Evolutionary conservation across 2,797 vertebrate genomes (phyloP), one percentile per base, ranked within the genome.

Genomic region (Leptoclinus maculatus): DNA sequence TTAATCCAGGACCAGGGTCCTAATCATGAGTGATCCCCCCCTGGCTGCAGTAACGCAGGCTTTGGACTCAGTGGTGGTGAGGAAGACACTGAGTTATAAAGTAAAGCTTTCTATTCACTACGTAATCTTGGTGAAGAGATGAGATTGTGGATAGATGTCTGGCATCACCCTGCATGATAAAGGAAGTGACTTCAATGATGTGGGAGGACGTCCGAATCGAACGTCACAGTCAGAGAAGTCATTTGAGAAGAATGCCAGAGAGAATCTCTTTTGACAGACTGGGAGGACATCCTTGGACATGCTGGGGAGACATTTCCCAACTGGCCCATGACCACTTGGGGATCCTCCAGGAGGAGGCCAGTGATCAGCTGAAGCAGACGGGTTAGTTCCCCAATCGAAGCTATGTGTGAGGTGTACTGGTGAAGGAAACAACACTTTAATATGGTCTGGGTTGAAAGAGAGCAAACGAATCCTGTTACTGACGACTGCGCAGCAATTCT

Each of bases 371-470:
- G 39, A 4, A 53, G 49, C 45, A 29, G 45, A 63, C 27, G 2
- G 1, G 3, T 56, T 17, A 1, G 25, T 17, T 60, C 66, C 13
- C 54, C 32, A n/a, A 10, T 5, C 4, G 2, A 43, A 60, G 8
- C 7, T 21, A 4, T 41, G 23, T 76, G 38, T 49, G 34, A 78
- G n/a, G n/a, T 54, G 2, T 5, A 14, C 47, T 2, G 3, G 4
- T 62, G 41, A 58, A 36, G 63, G 38, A 59, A 66, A 32, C 54
- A 68, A 59, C 54, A 68, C 34, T 45, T 79, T 34, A 38, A 34
- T 10, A 12, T 0, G 6, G 60, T 75, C 74, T 69, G 86, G 79
- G 74, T 72, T 57, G 59, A 84, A 78, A 73, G 70, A 34, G 79
- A 68, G 64, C n/a, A 39, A 49, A 71, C n/a, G 1, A 36, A 66